These are phyloP conservation scores for Periphyllus acericola DNA, from an alignment of 2,888 invertebrate genomes.

Conservation along the genomic window DNA sequence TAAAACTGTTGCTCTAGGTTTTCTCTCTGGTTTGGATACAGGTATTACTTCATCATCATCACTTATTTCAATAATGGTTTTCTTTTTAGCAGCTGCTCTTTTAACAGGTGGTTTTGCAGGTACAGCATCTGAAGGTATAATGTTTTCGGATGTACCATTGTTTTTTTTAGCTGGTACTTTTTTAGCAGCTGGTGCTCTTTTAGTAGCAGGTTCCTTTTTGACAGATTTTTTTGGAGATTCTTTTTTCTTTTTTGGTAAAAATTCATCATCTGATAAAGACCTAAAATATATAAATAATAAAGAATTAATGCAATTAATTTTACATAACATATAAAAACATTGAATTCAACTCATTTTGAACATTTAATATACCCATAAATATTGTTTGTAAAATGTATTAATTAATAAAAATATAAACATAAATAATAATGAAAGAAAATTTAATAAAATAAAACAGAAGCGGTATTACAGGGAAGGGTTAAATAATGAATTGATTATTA, in stretches of 20 bases:
- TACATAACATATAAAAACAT: too few species aligned
- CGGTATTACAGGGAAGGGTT: too few species aligned
- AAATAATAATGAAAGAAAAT: too few species aligned
- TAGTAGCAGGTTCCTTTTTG: slow-evolving; percentile 11
- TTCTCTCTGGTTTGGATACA: slow-evolving; percentile 33
- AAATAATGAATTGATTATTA: too few species aligned
- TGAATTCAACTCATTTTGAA: too few species aligned
- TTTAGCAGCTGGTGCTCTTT: slow-evolving; percentile 49
- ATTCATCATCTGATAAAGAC: slow-evolving; percentile 46
- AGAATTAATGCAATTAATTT: too few species aligned
- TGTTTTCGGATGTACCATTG: slow-evolving; percentile 17
- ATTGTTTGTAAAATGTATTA: neutral
- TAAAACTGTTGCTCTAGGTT: slow-evolving; percentile 39
- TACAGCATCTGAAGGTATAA: slow-evolving; percentile 15
- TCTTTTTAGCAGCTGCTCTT: slow-evolving; percentile 30
- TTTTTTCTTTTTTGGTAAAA: slow-evolving; percentile 61
- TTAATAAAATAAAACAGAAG: too few species aligned
- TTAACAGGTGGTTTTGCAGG: slow-evolving; percentile 44
- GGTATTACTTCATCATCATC: slow-evolving; percentile 2
- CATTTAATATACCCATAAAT: neutral
- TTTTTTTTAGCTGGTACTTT: slow-evolving; percentile 61
- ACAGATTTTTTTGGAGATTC: slow-evolving; percentile 47
- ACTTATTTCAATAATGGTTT: neutral
- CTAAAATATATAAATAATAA: neutral
- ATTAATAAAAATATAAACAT: neutral